Evolutionary conservation across 2,113 vertebrate genomes (phyloP).

Genomic region (Propithecus coquereli): DNA sequence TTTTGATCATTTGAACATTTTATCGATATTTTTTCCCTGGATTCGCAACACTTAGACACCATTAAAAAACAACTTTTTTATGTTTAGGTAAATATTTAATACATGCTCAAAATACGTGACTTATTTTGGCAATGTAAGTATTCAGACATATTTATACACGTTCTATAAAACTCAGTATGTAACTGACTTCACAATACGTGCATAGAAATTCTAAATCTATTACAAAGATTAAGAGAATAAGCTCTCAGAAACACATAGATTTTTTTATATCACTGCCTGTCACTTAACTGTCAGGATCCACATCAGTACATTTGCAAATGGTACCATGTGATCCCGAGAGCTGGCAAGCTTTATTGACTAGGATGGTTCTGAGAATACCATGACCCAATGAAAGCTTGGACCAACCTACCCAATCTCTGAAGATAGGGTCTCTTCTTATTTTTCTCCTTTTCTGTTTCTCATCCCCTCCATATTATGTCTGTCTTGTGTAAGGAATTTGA

Average conservation of each 20-base stretch:
- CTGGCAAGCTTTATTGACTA: neutral
- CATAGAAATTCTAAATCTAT: neutral
- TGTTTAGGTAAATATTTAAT: conserved; percentile 19
- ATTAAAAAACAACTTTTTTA: neutral
- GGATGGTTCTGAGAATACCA: neutral
- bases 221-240: neutral
- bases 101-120: neutral
- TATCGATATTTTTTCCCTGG: neutral
- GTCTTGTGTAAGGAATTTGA: neutral
- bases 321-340: neutral
- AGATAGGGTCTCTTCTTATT: neutral
- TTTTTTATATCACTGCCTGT: neutral
- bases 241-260: neutral
- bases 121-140: conserved; percentile 17
- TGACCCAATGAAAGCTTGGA: neutral
- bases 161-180: neutral
- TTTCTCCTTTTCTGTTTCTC: neutral
- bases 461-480: neutral
- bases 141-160: neutral
- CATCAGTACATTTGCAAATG: neutral
- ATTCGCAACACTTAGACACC: neutral
- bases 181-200: neutral
- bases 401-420: neutral
- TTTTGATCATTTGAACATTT: neutral
- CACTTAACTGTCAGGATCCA: neutral